Evolutionary conservation across 2,797 vertebrate genomes (phyloP).

Genomic region (Dallia pectoralis): DNA sequence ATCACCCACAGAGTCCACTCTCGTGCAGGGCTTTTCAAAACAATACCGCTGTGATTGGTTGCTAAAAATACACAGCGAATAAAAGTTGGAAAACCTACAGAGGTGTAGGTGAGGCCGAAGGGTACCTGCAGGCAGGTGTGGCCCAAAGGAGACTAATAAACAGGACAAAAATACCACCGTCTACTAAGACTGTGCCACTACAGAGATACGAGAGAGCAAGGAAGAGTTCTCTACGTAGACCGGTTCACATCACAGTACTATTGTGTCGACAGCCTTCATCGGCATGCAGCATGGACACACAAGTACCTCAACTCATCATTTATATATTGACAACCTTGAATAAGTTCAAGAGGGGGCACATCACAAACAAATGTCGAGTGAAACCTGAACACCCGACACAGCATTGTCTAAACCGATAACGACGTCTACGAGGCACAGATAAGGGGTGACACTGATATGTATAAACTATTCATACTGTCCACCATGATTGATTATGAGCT

Average conservation of each 20-base stretch:
- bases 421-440: constrained; percentile 42
- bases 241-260: neutral
- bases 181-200: neutral
- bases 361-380: constrained; percentile 6
- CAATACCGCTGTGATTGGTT: neutral
- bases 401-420: constrained; percentile 42
- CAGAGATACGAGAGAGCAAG: neutral
- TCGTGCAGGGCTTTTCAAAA: neutral
- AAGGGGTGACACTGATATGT: constrained; percentile 45
- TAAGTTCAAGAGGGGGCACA: neutral
- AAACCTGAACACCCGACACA: constrained; percentile 38
- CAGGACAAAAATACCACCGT: neutral
- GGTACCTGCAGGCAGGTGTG: neutral
- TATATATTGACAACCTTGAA: neutral
- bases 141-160: neutral
- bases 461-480: constrained; percentile 58
- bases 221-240: neutral
- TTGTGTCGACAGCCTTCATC: neutral
- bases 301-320: neutral
- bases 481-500: constrained; percentile 48
- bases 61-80: neutral
- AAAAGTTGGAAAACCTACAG: neutral
- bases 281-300: neutral
- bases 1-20: neutral
- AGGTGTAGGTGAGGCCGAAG: neutral